Conservation (phyloP, 2,113 vertebrate genomes). For the Camelus bactrianus region DNA sequence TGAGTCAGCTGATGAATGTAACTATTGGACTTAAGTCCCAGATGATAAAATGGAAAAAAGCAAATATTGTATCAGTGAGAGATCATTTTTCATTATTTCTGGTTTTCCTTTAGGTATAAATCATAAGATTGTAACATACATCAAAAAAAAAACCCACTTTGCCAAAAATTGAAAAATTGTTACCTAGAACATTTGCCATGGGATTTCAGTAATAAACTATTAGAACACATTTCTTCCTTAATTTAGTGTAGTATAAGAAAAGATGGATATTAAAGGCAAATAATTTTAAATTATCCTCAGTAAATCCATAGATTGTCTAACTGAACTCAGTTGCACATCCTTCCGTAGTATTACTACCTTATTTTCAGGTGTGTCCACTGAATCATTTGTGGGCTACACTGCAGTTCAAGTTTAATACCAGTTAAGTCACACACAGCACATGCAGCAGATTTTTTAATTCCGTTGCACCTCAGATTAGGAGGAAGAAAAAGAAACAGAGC, state of each 20-base stretch:
- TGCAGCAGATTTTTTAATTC: background rate
- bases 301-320: background rate
- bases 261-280: background rate
- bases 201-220: conserved; percentile 7
- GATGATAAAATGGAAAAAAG: background rate
- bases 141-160: background rate
- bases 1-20: background rate
- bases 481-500: background rate
- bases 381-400: background rate
- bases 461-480: background rate
- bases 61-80: background rate
- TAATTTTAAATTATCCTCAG: conserved; percentile 19
- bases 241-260: conserved; percentile 11
- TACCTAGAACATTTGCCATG: background rate
- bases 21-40: conserved; percentile 25
- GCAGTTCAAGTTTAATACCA: background rate
- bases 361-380: background rate
- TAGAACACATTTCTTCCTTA: conserved; percentile 18
- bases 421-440: background rate
- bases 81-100: conserved; percentile 8
- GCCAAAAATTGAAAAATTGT: conserved; percentile 36
- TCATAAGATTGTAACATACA: conserved; percentile 32
- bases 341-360: background rate
- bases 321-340: background rate
- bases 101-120: conserved; percentile 30